Base-by-base conservation (phyloP, 2,797 vertebrate genomes). In the Darevskia nairensis region DNA sequence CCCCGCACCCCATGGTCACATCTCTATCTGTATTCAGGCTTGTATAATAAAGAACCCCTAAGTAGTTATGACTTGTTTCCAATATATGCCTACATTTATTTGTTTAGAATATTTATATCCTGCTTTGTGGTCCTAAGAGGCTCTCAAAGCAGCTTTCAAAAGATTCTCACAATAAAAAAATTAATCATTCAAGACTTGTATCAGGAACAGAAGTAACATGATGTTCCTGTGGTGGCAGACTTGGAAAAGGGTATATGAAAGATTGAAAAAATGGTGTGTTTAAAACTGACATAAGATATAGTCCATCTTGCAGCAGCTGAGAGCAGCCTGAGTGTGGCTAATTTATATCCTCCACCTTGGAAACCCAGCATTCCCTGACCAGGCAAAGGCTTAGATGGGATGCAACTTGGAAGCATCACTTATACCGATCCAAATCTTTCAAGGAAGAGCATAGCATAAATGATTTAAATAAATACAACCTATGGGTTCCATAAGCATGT, bases 1-100 rank as follows among this genome's bases (percentile, higher is more conserved):
- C 0, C 19, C 13, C 0, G 1, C 50, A 55, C 50, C 46, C 0
- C 21, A 1, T 66, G 6, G 81, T 10, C 0, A 46, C 11, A 17
- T 72, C 46, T 87, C n/a, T 0, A 46, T 29, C 15, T 80, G 41
- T 68, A n/a, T 75, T 83, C 1, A 1, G 8, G 8, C 0, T 8
- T 86, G 27, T 13, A 44, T 25, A 90, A 44, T 13, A 85, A 1
- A 17, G 79, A 88, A 32, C 59, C 74, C 32, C 4, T 55, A 3
- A 21, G 32, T 61, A 66, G 9, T 9, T 61, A 21, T n/a, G n/a
- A 66, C 13, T 55, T 69, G 13, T 69, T 68, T 71, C 32, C 46
- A n/a, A 69, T n/a, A 25, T 19, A 79, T 23, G 29, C 44, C 68
- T n/a, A 32, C 15, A 32, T 64, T 50, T 11, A 68, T 77, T 77